These are phyloP conservation scores for Drosophila mayaguana DNA, from an alignment of 2,888 invertebrate species.

Conservation along the genomic window DNA sequence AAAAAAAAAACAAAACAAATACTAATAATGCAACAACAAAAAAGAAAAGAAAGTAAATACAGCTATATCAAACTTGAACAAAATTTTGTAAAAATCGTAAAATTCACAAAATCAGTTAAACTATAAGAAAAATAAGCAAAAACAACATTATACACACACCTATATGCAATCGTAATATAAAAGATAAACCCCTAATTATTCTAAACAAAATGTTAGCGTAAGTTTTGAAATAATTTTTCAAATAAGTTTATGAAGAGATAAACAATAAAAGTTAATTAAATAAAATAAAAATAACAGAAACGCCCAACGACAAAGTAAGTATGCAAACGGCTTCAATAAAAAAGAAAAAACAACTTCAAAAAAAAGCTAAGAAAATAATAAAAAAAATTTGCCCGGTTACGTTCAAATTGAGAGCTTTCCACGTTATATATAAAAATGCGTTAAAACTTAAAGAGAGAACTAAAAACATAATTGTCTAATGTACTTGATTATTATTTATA, in stretches of 20 bases:
- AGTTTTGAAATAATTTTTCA: conserved; percentile 69
- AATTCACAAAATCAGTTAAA: conserved; percentile 49
- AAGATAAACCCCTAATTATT: conserved; percentile 54
- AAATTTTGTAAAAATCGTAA: conserved; percentile 55
- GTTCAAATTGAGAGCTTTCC: conserved; percentile 42
- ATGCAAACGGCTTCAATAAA: conserved; percentile 57
- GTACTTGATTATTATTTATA: conserved; percentile 49
- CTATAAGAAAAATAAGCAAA: conserved; percentile 34
- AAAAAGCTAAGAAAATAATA: not conserved
- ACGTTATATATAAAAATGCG: conserved; percentile 28
- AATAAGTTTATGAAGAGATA: conserved; percentile 48
- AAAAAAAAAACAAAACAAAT: conserved; percentile 28
- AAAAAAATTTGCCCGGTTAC: conserved; percentile 38
- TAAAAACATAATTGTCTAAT: conserved; percentile 36
- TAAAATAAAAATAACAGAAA: conserved; percentile 39
- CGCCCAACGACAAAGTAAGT: conserved; percentile 73
- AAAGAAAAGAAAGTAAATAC: conserved; percentile 26
- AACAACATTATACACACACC: conserved; percentile 50
- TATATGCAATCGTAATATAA: conserved; percentile 44
- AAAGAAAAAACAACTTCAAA: conserved; percentile 6
- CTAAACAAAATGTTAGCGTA: conserved; percentile 72
- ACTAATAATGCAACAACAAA: conserved; percentile 21
- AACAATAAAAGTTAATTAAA: conserved; percentile 55
- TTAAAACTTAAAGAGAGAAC: conserved; percentile 10
- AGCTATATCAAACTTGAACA: conserved; percentile 34